Evolutionary conservation across 2,113 vertebrate genomes (phyloP), one percentile per base, ranked within the genome.

Genomic region (Seriola aureovittata): DNA sequence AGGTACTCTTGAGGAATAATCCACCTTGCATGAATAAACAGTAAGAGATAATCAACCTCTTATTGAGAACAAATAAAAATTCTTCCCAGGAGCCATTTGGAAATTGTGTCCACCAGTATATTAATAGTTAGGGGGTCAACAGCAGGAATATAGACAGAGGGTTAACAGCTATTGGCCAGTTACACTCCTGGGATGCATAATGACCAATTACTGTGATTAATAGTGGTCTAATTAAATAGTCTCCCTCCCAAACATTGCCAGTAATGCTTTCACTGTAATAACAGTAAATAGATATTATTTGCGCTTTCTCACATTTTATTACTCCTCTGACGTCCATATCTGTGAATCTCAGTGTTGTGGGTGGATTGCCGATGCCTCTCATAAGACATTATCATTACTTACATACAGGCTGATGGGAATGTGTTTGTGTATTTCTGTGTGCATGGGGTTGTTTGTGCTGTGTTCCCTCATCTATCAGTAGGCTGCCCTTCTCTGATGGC

Each of bases 121-220:
- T 89, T 90, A 88, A 83, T 84, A 83, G 73, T 88, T 80, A 11
- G 32, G 36, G 71, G 77, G 57, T 76, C 71, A 74, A 73, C 72
- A 78, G 77, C 23, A 60, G 70, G 23, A 60, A 77, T 76, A 36
- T 70, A 91, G 81, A 69, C 71, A 48, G 52, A 82, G 85, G 90
- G 89, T 90, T 92, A 93, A 91, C 81, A 83, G 82, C 91, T 85
- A 89, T 83, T 85, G 83, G 85, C 73, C 83, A 81, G 80, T 71
- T 71, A 12, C 42, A 69, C 88, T 88, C 90, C 80, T 78, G 78
- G 86, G 91, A 90, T 71, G 70, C 80, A 64, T 59, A 82, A 85
- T 85, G 80, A 87, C 83, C 90, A 93, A 93, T 93, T 93, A 91
- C 62, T 81, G 69, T 83, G 84, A 91, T 89, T 92, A 92, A 94